Evolutionary conservation across 64 coral and sea anemone genomes (phyloP), one percentile per base, ranked within the genome.

Genomic region (Platygyra sinensis): DNA sequence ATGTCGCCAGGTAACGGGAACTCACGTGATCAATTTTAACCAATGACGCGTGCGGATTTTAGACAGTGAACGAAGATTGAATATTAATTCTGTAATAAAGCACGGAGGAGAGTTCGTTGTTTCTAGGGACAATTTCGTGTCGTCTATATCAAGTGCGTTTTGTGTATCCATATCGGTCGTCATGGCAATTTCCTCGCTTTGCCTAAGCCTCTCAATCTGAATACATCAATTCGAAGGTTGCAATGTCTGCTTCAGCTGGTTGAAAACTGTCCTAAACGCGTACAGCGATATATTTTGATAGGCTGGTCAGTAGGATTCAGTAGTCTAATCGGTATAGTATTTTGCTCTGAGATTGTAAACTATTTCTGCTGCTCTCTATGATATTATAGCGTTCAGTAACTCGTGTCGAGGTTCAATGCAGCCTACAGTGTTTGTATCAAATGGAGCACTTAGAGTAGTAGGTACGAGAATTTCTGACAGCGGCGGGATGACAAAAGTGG

Each of bases 311-410:
- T 59, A 3, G 84, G 84, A 18, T 87, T 87, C 6, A 87, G 38
- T 30, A 87, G 15, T 20, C 84, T 51, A 72, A 87, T 74, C 12
- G 84, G 84, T 29, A 87, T 50, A 0, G 39, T 22, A 24, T 74
- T 74, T 11, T 74, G 28, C 2, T 73, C n/a, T 22, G 22, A 52
- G 3, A 73, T 25, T 3, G 25, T 27, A 14, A n/a, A 74, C 84
- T 12, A 87, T 4, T 20, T 74, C 42, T 19, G 84, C 39, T 0
- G 84, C 84, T 24, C 84, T n/a, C 84, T 14, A 30, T 15, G 10
- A 87, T 73, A 28, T 49, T 42, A 30, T 87, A 87, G 5, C 84
- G 18, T 10, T 71, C 67, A n/a, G 67, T 13, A 87, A 30, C 22
- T 52, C 27, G 46, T 18, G 24, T 57, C 27, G 52, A 0, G 82